phyloP scores from a whole-genome alignment of 2,888 invertebrate genomes.

The Hirtodrosophila histrioides region DNA sequence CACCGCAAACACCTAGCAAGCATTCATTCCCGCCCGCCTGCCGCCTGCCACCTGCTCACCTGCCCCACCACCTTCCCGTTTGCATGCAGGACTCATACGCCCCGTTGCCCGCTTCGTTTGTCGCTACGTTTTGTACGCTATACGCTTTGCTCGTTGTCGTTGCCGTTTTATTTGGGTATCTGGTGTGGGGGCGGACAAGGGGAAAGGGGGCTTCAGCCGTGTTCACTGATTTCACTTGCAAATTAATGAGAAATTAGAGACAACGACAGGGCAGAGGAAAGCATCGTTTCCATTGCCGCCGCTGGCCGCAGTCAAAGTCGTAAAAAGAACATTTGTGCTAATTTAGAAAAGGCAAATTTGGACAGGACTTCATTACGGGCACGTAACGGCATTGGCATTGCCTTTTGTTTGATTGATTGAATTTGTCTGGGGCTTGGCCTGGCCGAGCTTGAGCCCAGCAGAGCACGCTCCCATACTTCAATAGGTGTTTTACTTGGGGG shows the following conservation, averaged over 20 bases:
- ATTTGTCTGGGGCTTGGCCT: constrained; percentile 56
- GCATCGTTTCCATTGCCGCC: constrained; percentile 24
- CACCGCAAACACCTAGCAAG: constrained; percentile 78
- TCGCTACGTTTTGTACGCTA: constrained; percentile 55
- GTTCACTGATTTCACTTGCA: constrained; percentile 83
- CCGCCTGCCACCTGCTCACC: constrained; percentile 6
- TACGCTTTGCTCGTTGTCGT: constrained; percentile 68
- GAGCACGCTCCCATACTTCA: constrained; percentile 7
- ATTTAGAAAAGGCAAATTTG: constrained; percentile 81
- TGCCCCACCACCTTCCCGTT: constrained; percentile 29
- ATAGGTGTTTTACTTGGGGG: constrained; percentile 9
- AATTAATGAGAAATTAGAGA: constrained; percentile 83
- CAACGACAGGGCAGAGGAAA: constrained; percentile 53
- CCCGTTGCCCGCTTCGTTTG: constrained; percentile 69
- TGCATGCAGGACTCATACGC: constrained; percentile 72
- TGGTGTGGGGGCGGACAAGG: background rate
- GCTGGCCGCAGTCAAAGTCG: constrained; percentile 67
- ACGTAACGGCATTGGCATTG: constrained; percentile 75
- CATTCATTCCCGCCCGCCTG: constrained; percentile 58
- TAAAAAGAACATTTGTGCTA: constrained; percentile 82
- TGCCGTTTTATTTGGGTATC: constrained; percentile 48
- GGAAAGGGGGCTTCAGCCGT: constrained; percentile 21
- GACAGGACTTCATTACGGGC: constrained; percentile 80
- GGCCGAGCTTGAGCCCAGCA: constrained; percentile 1
- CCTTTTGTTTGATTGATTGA: constrained; percentile 79